phyloP scores from a whole-genome alignment of 2,888 invertebrate species.

The Drosophila quinaria region DNA sequence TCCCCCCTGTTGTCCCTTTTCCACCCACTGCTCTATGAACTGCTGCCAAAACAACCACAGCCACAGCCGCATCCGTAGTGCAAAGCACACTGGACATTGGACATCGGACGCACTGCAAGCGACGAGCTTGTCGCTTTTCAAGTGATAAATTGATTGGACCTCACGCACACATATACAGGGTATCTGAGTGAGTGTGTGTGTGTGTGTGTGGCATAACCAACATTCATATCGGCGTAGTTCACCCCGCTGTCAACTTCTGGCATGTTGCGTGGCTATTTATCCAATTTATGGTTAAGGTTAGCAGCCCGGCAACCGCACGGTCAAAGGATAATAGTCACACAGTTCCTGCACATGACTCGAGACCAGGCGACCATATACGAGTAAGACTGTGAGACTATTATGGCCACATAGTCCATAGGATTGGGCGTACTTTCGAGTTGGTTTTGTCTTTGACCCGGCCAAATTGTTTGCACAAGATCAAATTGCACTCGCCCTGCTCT shows the following conservation, averaged over 20 bases:
- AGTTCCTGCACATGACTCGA: conserved; percentile 38
- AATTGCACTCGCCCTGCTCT: conserved; percentile 58
- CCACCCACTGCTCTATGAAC: conserved; percentile 1
- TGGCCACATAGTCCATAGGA: conserved; percentile 27
- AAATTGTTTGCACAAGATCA: conserved; percentile 78
- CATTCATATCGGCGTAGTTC: conserved; percentile 61
- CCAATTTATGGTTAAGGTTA: conserved; percentile 82
- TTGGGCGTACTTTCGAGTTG: conserved; percentile 43
- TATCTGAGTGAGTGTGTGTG: conserved; percentile 11
- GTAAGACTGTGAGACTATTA: conserved; percentile 16
- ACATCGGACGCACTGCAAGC: conserved; percentile 44
- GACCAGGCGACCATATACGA: conserved; percentile 1
- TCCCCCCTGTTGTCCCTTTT: background rate
- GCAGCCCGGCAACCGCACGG: conserved; percentile 58
- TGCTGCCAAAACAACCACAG: conserved; percentile 36
- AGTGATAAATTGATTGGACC: conserved; percentile 83
- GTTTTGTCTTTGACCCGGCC: conserved; percentile 71
- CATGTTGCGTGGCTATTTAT: conserved; percentile 75
- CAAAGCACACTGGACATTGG: conserved; percentile 23
- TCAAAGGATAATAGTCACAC: conserved; percentile 81
- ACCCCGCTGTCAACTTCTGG: conserved; percentile 69
- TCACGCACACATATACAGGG: conserved; percentile 23
- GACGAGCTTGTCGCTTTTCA: conserved; percentile 63
- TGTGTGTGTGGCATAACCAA: conserved; percentile 31
- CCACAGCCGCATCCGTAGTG: conserved; percentile 33